Percentiles rank a stretch among this genome's conserved stretches.
Evolutionary conservation across 2,113 vertebrate species (phyloP).

Genomic region (Plecotus auritus): DNA sequence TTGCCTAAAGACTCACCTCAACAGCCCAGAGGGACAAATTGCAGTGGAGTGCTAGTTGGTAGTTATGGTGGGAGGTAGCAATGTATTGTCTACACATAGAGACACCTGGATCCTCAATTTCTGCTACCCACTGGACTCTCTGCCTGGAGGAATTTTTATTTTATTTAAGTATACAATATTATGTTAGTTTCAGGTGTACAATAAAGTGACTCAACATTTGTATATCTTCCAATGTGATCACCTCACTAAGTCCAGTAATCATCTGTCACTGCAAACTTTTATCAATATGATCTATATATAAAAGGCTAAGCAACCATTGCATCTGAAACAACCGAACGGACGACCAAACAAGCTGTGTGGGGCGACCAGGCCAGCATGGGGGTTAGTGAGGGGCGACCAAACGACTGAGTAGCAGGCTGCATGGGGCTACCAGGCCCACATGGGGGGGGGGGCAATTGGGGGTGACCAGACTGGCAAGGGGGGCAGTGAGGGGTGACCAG

Average conservation of each 20-base stretch:
- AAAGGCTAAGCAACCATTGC: no score
- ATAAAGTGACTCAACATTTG: background rate
- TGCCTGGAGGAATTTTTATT: background rate
- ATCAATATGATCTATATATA: background rate
- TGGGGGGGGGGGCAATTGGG: no score
- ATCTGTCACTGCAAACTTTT: background rate
- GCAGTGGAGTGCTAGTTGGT: background rate
- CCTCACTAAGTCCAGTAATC: background rate
- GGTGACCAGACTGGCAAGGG: no score
- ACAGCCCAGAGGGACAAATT: background rate
- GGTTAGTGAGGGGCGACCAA: no score
- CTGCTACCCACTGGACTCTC: background rate
- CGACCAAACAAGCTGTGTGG: no score
- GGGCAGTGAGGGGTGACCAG: no score
- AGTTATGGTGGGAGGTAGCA: background rate
- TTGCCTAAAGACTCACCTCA: background rate
- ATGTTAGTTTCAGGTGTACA: background rate
- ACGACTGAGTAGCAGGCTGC: no score
- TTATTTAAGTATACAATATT: background rate
- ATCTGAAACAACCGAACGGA: no score
- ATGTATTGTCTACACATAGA: background rate
- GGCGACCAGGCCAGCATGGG: no score
- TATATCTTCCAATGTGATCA: background rate
- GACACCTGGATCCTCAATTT: background rate
- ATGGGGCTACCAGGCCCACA: no score